Evolutionary conservation across 2,113 vertebrate species (phyloP).

Genomic region (Procapra przewalskii): DNA sequence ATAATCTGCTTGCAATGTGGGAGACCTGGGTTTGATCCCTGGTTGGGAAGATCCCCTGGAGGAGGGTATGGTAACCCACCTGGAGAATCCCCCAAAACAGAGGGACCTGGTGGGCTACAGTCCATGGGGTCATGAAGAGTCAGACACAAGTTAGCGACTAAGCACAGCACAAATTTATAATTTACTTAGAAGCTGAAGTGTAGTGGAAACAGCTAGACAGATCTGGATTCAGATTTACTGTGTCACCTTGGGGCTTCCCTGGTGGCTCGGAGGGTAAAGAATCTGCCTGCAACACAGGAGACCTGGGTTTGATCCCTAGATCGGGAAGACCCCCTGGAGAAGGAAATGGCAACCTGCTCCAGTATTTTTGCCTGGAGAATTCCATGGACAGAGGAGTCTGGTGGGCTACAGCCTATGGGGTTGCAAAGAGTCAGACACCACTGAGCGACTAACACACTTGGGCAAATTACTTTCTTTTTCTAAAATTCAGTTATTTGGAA

Average conservation of each 20-base stretch:
- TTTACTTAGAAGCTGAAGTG: not conserved
- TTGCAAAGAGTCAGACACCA: not conserved
- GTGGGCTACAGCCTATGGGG: not conserved
- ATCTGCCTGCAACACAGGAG: not conserved
- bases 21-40: not conserved
- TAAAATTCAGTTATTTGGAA: not conserved
- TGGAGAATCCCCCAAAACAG: not conserved
- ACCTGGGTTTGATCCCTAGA: not conserved
- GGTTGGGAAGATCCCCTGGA: not conserved
- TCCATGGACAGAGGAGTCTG: not conserved
- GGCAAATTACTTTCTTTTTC: not conserved
- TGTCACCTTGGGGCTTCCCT: not conserved
- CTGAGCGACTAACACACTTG: not conserved
- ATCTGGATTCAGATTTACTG: not conserved
- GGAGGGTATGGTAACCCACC: not conserved
- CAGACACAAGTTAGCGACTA: not conserved
- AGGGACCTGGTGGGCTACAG: not conserved
- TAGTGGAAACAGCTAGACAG: not conserved
- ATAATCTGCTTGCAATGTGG: not conserved
- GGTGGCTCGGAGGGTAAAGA: not conserved
- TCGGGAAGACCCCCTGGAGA: rapidly evolving
- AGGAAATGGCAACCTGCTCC: not conserved
- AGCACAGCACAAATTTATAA: not conserved
- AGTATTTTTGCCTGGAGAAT: not conserved
- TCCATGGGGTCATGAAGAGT: not conserved